These are phyloP conservation scores for Donacobius atricapilla DNA, from an alignment of 2,113 vertebrate genomes.

Conservation along the genomic window DNA sequence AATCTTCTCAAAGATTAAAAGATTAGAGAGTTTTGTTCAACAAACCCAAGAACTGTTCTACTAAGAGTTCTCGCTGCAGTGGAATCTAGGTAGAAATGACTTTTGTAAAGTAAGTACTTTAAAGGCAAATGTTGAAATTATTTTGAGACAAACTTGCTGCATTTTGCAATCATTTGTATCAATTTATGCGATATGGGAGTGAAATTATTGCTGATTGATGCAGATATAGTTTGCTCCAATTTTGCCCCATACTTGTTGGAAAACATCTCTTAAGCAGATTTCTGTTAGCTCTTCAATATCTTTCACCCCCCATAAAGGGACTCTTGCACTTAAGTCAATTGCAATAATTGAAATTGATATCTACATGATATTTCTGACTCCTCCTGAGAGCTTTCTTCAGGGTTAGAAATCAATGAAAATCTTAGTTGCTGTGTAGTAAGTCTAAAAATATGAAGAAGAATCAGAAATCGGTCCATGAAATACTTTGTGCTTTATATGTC, in stretches of 20 bases:
- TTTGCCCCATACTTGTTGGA: neutral
- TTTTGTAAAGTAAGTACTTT: neutral
- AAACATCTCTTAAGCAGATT: neutral
- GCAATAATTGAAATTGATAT: neutral
- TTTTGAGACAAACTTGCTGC: neutral
- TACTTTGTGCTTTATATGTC: neutral
- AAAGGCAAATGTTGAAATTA: neutral
- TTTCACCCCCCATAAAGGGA: neutral
- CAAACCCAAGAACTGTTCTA: neutral
- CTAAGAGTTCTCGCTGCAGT: neutral
- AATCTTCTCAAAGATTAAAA: slow-evolving; percentile 55
- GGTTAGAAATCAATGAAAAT: neutral
- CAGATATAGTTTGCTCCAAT: neutral
- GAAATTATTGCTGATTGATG: neutral
- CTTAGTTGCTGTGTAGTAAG: neutral
- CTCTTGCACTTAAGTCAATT: neutral
- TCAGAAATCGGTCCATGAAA: neutral
- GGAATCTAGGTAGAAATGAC: neutral
- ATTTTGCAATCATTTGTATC: neutral
- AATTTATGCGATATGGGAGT: neutral
- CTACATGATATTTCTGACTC: neutral
- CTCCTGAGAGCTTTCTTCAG: neutral
- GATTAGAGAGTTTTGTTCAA: slow-evolving; percentile 33
- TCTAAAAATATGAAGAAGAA: neutral
- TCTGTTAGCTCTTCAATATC: neutral